Conservation (phyloP, 2,113 vertebrate genomes). For the Balaenoptera acutorostrata region DNA sequence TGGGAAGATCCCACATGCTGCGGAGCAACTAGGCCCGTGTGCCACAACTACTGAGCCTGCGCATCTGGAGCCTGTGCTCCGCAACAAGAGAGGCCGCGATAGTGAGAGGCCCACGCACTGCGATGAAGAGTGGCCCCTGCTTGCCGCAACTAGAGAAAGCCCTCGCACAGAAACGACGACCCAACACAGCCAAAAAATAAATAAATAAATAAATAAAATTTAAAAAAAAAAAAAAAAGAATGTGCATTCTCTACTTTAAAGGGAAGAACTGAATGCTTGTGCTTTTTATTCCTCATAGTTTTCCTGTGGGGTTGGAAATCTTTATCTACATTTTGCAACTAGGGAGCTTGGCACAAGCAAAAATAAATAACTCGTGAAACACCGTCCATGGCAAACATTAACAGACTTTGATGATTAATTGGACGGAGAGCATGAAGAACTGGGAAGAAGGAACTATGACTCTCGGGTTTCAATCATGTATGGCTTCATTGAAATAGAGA, state of each 20-base stretch:
- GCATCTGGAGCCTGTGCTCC: background rate
- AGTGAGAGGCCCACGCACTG: no score
- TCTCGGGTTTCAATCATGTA: background rate
- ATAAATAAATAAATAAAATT: no score
- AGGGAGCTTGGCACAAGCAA: background rate
- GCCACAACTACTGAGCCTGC: background rate
- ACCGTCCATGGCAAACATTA: background rate
- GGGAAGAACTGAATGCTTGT: background rate
- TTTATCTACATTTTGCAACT: background rate
- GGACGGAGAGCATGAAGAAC: background rate
- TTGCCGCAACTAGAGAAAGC: no score
- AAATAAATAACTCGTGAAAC: conserved; percentile 20
- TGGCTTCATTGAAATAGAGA: background rate
- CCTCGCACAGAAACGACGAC: no score
- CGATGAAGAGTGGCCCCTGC: no score
- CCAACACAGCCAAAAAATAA: no score
- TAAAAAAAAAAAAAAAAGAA: no score
- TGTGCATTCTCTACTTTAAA: background rate
- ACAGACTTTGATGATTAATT: background rate
- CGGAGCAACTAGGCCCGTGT: background rate
- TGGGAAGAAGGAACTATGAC: background rate
- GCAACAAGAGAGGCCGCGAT: no score
- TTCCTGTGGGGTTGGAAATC: background rate
- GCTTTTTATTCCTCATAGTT: background rate
- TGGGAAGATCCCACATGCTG: background rate